Conservation (phyloP, 1,140 invertebrate genomes). For the Phymastichus coffea region DNA sequence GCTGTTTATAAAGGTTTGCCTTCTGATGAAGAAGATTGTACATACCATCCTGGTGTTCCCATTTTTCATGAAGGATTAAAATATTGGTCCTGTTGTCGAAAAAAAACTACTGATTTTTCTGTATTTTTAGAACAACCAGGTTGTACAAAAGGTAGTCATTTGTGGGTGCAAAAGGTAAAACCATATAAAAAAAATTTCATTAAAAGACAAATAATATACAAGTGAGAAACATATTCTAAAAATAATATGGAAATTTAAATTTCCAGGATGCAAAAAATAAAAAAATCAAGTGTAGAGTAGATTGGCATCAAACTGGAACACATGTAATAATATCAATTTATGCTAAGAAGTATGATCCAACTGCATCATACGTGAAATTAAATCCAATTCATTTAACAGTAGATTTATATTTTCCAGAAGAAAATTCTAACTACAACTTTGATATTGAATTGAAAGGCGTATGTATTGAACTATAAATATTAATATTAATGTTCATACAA, state of each 20-base stretch:
- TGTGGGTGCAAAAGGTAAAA: conserved; percentile 79
- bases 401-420: conserved; percentile 77
- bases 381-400: conserved; percentile 82
- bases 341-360: conserved; percentile 86
- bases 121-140: conserved; percentile 86
- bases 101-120: conserved; percentile 91
- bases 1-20: conserved; percentile 68
- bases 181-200: conserved; percentile 31
- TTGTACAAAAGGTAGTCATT: conserved; percentile 80
- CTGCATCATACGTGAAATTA: conserved; percentile 71
- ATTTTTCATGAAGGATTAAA: conserved; percentile 98
- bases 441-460: conserved; percentile 85
- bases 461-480: conserved; percentile 47
- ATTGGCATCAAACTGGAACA: conserved; percentile 89
- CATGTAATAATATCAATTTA: conserved; percentile 85
- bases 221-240: too few species aligned
- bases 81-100: conserved; percentile 96
- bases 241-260: too few species aligned
- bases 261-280: too few species aligned
- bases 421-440: conserved; percentile 73
- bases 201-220: too few species aligned
- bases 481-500: neutral
- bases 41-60: conserved; percentile 85
- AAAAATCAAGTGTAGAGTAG: conserved; percentile 76
- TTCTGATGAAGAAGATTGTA: conserved; percentile 69